Conservation (phyloP, 2,797 vertebrate species). For the Macroramphosus scolopax region DNA sequence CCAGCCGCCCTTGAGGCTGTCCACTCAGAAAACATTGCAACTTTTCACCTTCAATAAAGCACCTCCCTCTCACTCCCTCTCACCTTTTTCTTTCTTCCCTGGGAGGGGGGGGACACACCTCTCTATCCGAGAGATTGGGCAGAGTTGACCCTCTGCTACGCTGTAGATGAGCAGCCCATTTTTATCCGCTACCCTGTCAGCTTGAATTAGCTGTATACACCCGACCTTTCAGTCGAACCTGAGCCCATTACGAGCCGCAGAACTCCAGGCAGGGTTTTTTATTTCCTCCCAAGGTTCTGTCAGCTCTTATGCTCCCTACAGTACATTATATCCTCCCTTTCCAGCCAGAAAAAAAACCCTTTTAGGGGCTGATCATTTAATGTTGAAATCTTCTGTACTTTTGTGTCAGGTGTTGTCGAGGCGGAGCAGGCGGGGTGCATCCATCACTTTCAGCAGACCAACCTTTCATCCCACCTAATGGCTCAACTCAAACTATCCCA, state of each 20-base stretch:
- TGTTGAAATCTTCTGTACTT: constrained; percentile 41
- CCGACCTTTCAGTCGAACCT: constrained; percentile 62
- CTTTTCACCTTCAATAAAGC: constrained; percentile 74
- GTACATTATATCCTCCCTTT: constrained; percentile 44
- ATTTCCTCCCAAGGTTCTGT: constrained; percentile 41
- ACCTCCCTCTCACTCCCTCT: constrained; percentile 38
- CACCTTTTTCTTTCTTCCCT: constrained; percentile 29
- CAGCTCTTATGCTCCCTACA: constrained; percentile 28
- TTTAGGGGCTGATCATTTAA: constrained; percentile 40
- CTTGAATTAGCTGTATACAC: constrained; percentile 66
- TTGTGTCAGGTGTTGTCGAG: constrained; percentile 35
- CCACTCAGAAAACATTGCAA: constrained; percentile 73
- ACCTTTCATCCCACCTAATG: constrained; percentile 47
- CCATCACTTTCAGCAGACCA: constrained; percentile 12
- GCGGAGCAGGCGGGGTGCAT: constrained; percentile 18
- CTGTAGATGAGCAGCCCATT: constrained; percentile 63
- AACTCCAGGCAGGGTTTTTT: constrained; percentile 44
- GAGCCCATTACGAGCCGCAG: constrained; percentile 44
- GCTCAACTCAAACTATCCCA: constrained; percentile 31
- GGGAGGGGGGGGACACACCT: constrained; percentile 31
- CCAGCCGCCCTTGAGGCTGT: constrained; percentile 71
- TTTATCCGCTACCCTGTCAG: constrained; percentile 65
- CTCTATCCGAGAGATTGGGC: constrained; percentile 68
- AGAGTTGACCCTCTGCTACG: constrained; percentile 55
- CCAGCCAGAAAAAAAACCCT: constrained; percentile 33